Base-by-base conservation (phyloP, 2,888 invertebrate species). In the Listrodromus nycthemerus region DNA sequence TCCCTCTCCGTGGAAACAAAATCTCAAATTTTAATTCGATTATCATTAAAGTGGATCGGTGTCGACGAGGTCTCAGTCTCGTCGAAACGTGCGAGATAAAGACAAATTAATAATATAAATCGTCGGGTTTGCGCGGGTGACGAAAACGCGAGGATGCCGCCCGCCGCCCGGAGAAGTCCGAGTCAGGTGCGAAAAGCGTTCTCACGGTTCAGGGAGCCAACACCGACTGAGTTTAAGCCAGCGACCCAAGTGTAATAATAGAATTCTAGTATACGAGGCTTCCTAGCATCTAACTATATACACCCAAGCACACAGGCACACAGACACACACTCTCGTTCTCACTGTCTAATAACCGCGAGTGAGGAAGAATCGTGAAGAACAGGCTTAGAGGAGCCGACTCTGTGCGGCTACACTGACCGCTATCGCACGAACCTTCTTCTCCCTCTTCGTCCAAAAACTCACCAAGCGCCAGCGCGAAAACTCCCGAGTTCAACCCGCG, bases 121-220 rank as follows among this genome's bases (percentile, higher is more conserved):
- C 63, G 55, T 69, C 48, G 65, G 55, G 61, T 48, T 33, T 30
- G 63, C 74, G 63, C 63, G 63, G 63, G 50, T 50, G 74, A 79
- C 37, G 41, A 41, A 24, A 45, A 80, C 50, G 48, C 74, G 33
- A 69, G 52, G 75, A 75, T 71, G 77, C 75, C 82, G 70, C 82
- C 75, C 80, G 69, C 45, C 73, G 81, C 79, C 84, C 85, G 86
- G 84, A 82, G 27, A 80, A 80, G 77, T 73, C 71, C 83, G 77
- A 80, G 85, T 90, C 92, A 91, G 91, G 91, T 92, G 89, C 90
- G 85, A 89, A 81, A 88, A 89, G 55, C 89, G 92, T 93, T 92
- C 92, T 92, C 91, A 91, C 92, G 92, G 90, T 92, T 93, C 91
- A 93, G 90, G 91, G 92, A 92, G 92, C 93, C 91, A 92, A 91